phyloP scores from a whole-genome alignment of 2,113 vertebrate species.

The Sarotherodon lohbergeri region DNA sequence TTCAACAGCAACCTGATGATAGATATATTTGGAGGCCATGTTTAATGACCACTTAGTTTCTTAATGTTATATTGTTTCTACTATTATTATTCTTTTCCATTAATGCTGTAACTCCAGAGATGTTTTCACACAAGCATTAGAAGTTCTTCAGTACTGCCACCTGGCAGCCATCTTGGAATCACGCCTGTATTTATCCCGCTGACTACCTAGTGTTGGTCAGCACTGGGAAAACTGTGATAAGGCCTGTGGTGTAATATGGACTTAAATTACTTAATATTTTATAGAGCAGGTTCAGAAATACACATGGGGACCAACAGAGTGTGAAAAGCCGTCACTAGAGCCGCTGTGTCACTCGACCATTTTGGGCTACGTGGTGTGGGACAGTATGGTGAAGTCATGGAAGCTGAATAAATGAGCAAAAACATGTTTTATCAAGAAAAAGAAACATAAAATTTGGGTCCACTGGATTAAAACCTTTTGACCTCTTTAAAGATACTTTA shows the following conservation, averaged over 20 bases:
- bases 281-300: background rate
- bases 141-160: background rate
- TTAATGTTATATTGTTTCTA: background rate
- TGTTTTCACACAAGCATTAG: background rate
- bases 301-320: accelerated
- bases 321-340: accelerated
- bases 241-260: background rate
- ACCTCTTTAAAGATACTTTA: background rate
- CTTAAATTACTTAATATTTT: accelerated
- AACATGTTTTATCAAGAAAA: accelerated
- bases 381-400: background rate
- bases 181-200: background rate
- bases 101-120: background rate
- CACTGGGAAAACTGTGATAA: background rate
- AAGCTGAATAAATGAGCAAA: background rate
- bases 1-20: background rate
- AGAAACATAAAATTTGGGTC: background rate
- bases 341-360: background rate
- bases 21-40: background rate
- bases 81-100: background rate
- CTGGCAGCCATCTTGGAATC: background rate
- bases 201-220: background rate
- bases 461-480: conserved; percentile 61
- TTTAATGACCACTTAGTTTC: background rate
- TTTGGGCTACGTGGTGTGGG: background rate